Conservation (phyloP, 2,888 invertebrate genomes). For the Nymphalis c-album region DNA sequence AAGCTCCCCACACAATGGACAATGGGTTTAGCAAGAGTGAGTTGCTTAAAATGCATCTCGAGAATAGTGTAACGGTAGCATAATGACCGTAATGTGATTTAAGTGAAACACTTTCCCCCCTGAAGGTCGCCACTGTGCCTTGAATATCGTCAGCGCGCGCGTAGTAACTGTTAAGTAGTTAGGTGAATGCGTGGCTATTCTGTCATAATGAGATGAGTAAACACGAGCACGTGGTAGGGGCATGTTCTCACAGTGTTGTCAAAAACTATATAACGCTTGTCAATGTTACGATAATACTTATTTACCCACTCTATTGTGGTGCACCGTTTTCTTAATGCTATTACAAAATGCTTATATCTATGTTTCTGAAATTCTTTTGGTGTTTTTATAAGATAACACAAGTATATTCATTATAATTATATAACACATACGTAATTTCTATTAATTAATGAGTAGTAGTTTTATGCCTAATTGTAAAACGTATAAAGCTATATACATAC, state of each 20-base stretch:
- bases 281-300: constrained; percentile 8
- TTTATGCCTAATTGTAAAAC: too few relatives aligned
- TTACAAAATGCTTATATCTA: background rate
- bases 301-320: constrained; percentile 26
- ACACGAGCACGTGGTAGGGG: constrained; percentile 11
- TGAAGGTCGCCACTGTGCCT: constrained; percentile 66
- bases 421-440: too few relatives aligned
- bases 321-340: constrained; percentile 16
- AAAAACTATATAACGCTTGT: constrained; percentile 17
- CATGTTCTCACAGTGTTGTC: constrained; percentile 18
- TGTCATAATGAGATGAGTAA: constrained; percentile 46
- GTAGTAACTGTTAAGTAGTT: constrained; percentile 49
- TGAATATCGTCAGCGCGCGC: constrained; percentile 55
- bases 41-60: constrained; percentile 36
- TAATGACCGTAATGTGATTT: constrained; percentile 55
- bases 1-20: constrained; percentile 35
- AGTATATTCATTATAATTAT: too few relatives aligned
- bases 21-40: constrained; percentile 32
- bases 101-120: constrained; percentile 69
- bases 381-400: too few relatives aligned
- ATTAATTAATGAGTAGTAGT: too few relatives aligned
- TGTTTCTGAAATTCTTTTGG: too few relatives aligned
- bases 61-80: constrained; percentile 36
- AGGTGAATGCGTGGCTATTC: constrained; percentile 37
- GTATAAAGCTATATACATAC: too few relatives aligned